A percentile compares a stretch with the other conserved stretches of the same genome.
phyloP scores from a whole-genome alignment of 2,888 invertebrate species.

The Patella ulyssiponensis region DNA sequence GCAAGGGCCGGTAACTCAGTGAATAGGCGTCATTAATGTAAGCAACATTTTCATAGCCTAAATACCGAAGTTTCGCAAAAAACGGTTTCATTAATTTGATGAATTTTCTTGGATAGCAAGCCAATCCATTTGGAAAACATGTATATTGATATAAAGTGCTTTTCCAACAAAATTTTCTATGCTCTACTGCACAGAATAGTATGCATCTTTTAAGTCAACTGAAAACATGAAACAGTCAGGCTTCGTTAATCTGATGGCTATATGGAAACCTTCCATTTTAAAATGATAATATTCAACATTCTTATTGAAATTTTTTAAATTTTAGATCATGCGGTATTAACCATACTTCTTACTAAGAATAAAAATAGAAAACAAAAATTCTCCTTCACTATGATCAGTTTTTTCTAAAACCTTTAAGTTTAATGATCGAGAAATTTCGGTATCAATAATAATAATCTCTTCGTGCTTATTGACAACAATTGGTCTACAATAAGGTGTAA shows the following conservation, averaged over 20 bases:
- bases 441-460: background rate
- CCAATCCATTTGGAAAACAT: conserved; percentile 5
- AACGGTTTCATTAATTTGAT: conserved; percentile 2
- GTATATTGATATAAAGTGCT: background rate
- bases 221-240: background rate
- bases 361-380: background rate
- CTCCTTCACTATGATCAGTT: background rate
- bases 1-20: background rate
- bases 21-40: conserved; percentile 18
- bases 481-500: no score
- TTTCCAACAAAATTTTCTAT: conserved; percentile 10
- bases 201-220: background rate
- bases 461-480: background rate
- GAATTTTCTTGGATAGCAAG: conserved; percentile 4
- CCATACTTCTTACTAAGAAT: background rate
- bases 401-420: background rate
- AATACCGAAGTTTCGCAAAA: background rate
- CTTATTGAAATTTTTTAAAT: background rate
- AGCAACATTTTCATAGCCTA: background rate
- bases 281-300: conserved; percentile 6
- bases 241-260: background rate
- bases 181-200: conserved; percentile 2
- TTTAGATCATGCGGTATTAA: background rate
- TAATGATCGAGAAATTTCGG: background rate
- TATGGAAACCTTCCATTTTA: background rate